Evolutionary conservation across 2,888 invertebrate genomes (phyloP), one percentile per base, ranked within the genome.

Genomic region (Philonicus albiceps): DNA sequence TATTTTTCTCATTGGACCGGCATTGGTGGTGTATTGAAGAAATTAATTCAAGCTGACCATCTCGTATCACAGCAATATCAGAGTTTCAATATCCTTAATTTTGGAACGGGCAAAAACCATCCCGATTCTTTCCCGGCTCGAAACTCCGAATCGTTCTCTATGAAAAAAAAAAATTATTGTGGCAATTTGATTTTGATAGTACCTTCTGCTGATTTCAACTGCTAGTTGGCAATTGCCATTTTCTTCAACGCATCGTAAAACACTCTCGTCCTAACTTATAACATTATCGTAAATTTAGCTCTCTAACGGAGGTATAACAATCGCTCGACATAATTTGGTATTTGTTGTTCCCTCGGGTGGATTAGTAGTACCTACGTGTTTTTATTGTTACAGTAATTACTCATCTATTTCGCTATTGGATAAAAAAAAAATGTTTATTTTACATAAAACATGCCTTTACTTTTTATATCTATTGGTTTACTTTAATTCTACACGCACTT

Each of bases 281-380:
- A 83, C 64, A 37, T 64, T 83, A 83, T 72, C 83, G 64, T 83
- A 83, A 83, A 83, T 83, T 83, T 72, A 64, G 22, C 80, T 80
- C 37, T 83, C 40, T 55, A 83, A 83, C 31, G 72, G 22, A 64
- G 72, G 19, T n/a, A 64, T 64, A 72, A 64, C 31, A 83, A 72
- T 72, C 55, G 64, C n/a, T 49, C 22, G 55, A 55, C 13, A 37
- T 55, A 83, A 83, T 72, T 49, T 80, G 31, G 27, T 80, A 19
- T 80, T 53, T 80, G 49, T 80, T 80, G 83, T 83, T 83, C 83
- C 83, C 83, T 83, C 49, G 31, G 49, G 49, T 49, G 31, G 13
- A 80, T 53, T 80, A 30, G 27, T 80, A 80, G 27, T 80, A 49
- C 27, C 49, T 22, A 80, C 80, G 80, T 80, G 49, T 80, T 30